A percentile compares a stretch with the other conserved stretches of the same genome.
Conservation (phyloP, 1,140 invertebrate species). For the Drosophila ironensis region DNA sequence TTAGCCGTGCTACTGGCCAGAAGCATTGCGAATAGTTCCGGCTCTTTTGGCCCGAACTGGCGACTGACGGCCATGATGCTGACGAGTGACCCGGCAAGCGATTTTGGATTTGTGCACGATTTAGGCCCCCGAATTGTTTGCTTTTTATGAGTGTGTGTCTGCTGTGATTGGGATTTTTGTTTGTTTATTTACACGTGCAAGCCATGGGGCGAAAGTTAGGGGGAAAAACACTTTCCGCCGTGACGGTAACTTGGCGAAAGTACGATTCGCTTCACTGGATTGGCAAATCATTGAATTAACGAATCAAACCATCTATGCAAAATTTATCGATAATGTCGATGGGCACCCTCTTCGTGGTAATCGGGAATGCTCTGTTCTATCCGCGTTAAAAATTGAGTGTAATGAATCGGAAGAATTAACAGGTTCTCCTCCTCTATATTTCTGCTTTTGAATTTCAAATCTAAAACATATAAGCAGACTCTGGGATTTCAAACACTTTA, state of each 20-base stretch:
- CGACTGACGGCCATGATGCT: constrained; percentile 8
- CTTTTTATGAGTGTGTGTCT: constrained; percentile 19
- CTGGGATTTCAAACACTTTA: too few relatives aligned
- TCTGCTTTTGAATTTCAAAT: neutral
- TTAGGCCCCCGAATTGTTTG: constrained; percentile 31
- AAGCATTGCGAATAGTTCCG: constrained; percentile 21
- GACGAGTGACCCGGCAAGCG: constrained; percentile 49
- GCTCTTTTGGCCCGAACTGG: neutral
- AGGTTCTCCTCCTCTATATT: too few relatives aligned
- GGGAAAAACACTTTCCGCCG: constrained; percentile 1
- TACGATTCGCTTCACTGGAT: constrained; percentile 4
- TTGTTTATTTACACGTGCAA: constrained; percentile 31
- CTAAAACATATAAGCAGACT: too few relatives aligned
- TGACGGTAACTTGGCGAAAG: neutral
- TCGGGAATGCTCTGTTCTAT: too few relatives aligned
- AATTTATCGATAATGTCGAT: neutral
- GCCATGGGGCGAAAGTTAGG: neutral
- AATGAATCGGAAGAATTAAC: neutral
- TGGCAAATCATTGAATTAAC: constrained; percentile 29
- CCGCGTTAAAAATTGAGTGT: neutral
- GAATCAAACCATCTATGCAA: constrained; percentile 22
- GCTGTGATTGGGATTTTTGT: constrained; percentile 8
- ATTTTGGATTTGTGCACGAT: constrained; percentile 43
- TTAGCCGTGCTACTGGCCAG: constrained; percentile 23
- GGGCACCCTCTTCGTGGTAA: constrained; percentile 4